phyloP scores from a whole-genome alignment of 2,888 invertebrate species.

The Drosophila vallismaia region DNA sequence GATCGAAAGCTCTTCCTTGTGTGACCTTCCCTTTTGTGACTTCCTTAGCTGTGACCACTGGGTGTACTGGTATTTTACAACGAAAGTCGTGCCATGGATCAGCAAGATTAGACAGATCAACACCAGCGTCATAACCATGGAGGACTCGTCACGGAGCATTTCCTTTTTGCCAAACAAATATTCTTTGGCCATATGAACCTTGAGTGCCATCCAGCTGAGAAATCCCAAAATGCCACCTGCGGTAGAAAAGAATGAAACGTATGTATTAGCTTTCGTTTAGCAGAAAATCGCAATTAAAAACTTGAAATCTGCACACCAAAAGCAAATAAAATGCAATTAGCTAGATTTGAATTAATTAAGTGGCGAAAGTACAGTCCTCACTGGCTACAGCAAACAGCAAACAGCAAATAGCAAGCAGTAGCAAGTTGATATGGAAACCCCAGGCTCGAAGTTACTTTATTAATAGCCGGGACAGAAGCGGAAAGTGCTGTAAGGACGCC shows the following conservation, averaged over 20 bases:
- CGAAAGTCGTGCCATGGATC: too few relatives aligned
- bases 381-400: slow-evolving; percentile 1
- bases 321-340: slow-evolving; percentile 84
- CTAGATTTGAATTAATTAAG: slow-evolving; percentile 84
- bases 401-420: too few relatives aligned
- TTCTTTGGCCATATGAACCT: neutral
- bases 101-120: too few relatives aligned
- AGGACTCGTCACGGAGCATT: too few relatives aligned
- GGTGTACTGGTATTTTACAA: too few relatives aligned
- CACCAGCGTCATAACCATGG: too few relatives aligned
- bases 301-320: slow-evolving; percentile 76
- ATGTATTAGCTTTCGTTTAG: too few relatives aligned
- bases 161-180: neutral
- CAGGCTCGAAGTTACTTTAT: slow-evolving; percentile 23
- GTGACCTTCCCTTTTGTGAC: too few relatives aligned
- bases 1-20: too few relatives aligned
- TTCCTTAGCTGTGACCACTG: too few relatives aligned
- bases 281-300: slow-evolving; percentile 61
- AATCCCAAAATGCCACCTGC: neutral
- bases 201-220: neutral
- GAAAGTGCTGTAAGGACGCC: slow-evolving; percentile 26
- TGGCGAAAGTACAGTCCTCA: slow-evolving; percentile 59
- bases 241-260: neutral
- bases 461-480: slow-evolving; percentile 26
- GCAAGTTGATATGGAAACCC: slow-evolving; percentile 29